Conservation (phyloP, 2,113 vertebrate species). For the Xyliphius kryptos region DNA sequence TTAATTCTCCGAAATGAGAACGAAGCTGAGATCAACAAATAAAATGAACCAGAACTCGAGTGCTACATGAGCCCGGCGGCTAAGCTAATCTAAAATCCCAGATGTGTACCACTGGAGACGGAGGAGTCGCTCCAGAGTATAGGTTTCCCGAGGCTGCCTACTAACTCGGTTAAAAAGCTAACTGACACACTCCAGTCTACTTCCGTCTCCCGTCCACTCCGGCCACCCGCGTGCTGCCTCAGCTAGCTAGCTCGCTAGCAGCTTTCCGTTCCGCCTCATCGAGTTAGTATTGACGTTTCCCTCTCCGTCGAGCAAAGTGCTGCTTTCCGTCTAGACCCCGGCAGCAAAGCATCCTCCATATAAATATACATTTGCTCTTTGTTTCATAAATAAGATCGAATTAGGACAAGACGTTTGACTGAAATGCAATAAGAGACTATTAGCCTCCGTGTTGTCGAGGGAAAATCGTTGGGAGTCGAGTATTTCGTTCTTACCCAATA, state of each 20-base stretch:
- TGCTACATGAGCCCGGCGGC: conserved; percentile 22
- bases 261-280: conserved; percentile 57
- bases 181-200: conserved; percentile 66
- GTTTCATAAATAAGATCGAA: conserved; percentile 67
- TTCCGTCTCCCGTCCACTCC: conserved; percentile 24
- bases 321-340: conserved; percentile 65
- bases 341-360: conserved; percentile 52
- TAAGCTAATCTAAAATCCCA: conserved; percentile 20
- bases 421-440: conserved; percentile 71
- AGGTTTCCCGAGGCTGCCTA: conserved; percentile 55
- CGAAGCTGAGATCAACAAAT: conserved; percentile 17
- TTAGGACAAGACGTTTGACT: conserved; percentile 63
- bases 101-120: conserved; percentile 4
- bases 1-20: conserved; percentile 21
- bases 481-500: conserved; percentile 55
- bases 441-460: conserved; percentile 55
- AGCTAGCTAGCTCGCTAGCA: conserved; percentile 23
- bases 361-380: conserved; percentile 56
- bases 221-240: conserved; percentile 22
- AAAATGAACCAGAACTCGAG: conserved; percentile 13
- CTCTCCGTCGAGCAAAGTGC: conserved; percentile 51
- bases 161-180: conserved; percentile 64
- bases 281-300: conserved; percentile 67
- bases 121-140: conserved; percentile 54
- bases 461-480: conserved; percentile 61